phyloP scores from a whole-genome alignment of 2,888 invertebrate genomes.

The Eilema sororculum region DNA sequence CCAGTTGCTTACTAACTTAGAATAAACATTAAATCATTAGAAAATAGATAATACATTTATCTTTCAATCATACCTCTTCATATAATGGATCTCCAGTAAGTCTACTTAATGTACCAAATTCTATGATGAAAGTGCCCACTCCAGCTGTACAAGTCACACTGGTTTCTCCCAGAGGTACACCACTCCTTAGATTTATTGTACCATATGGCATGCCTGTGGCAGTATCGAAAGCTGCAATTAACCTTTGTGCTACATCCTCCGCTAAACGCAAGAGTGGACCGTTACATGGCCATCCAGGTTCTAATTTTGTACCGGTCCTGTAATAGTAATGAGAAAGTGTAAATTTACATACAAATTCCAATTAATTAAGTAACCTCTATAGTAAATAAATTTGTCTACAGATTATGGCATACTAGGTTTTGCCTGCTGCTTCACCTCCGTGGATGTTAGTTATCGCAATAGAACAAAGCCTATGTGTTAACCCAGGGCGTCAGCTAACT shows the following conservation, averaged over 20 bases:
- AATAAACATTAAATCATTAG: neutral
- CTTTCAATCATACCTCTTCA: conserved; percentile 90
- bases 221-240: conserved; percentile 96
- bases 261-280: conserved; percentile 97
- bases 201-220: conserved; percentile 99
- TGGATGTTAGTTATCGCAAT: too few relatives aligned
- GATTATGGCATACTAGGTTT: too few relatives aligned
- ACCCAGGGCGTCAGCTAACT: too few relatives aligned
- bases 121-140: conserved; percentile 98
- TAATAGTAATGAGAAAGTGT: conserved; percentile 30
- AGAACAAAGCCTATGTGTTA: too few relatives aligned
- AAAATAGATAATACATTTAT: neutral
- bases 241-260: conserved; percentile 96
- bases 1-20: too few relatives aligned
- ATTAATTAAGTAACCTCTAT: too few relatives aligned
- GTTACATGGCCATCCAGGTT: conserved; percentile 99
- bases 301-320: conserved; percentile 92
- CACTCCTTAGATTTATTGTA: conserved; percentile 96
- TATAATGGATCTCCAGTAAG: conserved; percentile 97
- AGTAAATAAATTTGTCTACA: too few relatives aligned
- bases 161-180: conserved; percentile 98
- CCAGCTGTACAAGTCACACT: conserved; percentile 99
- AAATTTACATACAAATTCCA: too few relatives aligned
- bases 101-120: conserved; percentile 97
- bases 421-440: too few relatives aligned